phyloP scores from a whole-genome alignment of 2,113 vertebrate species.

The Pogona vitticeps region DNA sequence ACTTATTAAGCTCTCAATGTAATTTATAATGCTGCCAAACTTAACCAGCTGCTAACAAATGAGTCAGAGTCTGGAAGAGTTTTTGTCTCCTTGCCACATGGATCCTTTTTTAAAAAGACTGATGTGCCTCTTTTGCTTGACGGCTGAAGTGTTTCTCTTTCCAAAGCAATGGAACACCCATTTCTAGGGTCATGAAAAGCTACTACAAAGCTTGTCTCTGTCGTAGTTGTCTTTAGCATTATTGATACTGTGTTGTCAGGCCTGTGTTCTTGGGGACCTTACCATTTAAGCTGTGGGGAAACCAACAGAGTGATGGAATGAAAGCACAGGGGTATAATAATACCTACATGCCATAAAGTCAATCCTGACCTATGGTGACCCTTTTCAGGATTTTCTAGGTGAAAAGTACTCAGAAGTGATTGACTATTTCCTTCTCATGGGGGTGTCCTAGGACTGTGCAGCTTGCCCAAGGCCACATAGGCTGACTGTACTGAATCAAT shows the following conservation, averaged over 20 bases:
- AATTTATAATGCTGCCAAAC: constrained; percentile 29
- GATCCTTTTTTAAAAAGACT: neutral
- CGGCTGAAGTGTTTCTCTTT: neutral
- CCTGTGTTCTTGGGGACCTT: neutral
- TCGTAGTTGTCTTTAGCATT: no score
- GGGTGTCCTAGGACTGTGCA: no score
- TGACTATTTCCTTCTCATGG: no score
- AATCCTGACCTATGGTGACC: no score
- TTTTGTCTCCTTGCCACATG: constrained; percentile 9
- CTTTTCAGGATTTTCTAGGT: no score
- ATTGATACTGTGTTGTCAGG: neutral
- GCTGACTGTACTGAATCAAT: no score
- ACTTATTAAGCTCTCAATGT: constrained; percentile 17
- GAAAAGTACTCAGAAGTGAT: no score
- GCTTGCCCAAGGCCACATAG: no score
- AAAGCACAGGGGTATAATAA: no score
- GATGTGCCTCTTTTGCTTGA: neutral
- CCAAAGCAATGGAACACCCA: neutral
- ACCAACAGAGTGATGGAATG: neutral
- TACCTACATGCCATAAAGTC: no score
- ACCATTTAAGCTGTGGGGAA: neutral
- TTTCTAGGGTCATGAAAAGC: neutral
- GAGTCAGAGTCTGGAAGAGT: neutral
- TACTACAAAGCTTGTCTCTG: no score
- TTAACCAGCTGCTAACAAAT: neutral